Evolutionary conservation across 2,113 vertebrate species (phyloP).

Genomic region (Brachionichthys hirsutus): DNA sequence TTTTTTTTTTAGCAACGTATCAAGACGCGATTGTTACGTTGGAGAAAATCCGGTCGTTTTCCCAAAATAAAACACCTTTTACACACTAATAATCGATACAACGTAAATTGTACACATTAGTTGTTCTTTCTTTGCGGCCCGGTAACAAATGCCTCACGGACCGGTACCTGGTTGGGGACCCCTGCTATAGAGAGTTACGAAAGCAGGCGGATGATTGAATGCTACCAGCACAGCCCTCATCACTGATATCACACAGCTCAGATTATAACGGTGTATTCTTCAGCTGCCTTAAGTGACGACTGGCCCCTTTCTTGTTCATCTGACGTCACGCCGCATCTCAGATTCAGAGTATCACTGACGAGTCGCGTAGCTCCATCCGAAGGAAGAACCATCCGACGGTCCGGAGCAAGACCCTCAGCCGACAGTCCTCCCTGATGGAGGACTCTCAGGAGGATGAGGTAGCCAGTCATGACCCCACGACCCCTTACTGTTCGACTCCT

Average conservation of each 20-base stretch:
- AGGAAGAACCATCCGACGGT: constrained; percentile 77
- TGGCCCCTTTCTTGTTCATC: constrained; percentile 66
- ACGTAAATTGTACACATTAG: too few species aligned
- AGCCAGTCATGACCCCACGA: constrained; percentile 55
- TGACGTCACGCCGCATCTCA: constrained; percentile 56
- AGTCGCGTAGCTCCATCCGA: constrained; percentile 82
- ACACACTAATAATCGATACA: too few species aligned
- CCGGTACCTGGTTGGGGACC: too few species aligned
- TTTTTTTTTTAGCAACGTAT: too few species aligned
- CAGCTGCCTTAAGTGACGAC: constrained; percentile 39
- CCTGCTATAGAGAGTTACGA: too few species aligned
- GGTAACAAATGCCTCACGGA: too few species aligned
- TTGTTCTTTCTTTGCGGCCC: too few species aligned
- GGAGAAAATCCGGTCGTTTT: too few species aligned
- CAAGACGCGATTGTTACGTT: too few species aligned
- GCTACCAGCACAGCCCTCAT: background rate
- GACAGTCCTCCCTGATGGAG: constrained; percentile 73
- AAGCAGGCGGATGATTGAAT: background rate
- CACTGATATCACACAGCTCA: background rate
- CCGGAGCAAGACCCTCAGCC: constrained; percentile 68
- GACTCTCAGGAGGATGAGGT: constrained; percentile 82
- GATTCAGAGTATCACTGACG: constrained; percentile 86
- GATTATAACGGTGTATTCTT: constrained; percentile 2
- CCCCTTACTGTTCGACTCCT: constrained; percentile 26
- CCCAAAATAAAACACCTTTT: too few species aligned